Conservation (phyloP, 2,113 vertebrate genomes). For the Balaeniceps rex region DNA sequence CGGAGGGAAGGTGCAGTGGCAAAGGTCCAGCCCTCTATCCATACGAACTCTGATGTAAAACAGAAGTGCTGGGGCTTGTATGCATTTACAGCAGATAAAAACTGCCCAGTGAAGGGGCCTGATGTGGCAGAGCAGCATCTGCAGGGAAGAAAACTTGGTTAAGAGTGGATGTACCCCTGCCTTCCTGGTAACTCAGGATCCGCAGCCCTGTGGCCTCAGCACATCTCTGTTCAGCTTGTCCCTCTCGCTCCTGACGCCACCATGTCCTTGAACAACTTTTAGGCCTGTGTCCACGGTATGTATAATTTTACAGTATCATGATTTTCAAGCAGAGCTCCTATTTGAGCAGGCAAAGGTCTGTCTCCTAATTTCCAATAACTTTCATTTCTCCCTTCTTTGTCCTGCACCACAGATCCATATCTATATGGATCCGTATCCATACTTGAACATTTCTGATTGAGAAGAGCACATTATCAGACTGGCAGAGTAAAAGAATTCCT, state of each 20-base stretch:
- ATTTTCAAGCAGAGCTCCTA: neutral
- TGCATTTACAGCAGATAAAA: neutral
- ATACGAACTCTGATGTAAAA: neutral
- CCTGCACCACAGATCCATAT: neutral
- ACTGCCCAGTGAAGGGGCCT: neutral
- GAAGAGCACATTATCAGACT: neutral
- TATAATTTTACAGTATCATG: neutral
- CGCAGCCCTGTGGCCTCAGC: neutral
- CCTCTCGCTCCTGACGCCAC: neutral
- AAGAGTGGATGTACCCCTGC: neutral
- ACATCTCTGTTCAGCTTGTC: neutral
- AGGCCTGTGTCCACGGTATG: neutral
- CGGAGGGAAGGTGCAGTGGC: rapidly evolving
- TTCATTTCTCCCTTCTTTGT: neutral
- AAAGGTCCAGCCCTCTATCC: neutral
- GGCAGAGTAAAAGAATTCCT: neutral
- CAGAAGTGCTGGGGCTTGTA: neutral
- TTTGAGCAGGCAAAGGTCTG: neutral
- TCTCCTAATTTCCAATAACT: neutral
- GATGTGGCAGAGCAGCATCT: neutral
- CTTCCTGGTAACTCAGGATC: neutral
- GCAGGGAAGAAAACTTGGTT: neutral
- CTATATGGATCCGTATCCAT: too few species aligned
- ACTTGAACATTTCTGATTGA: neutral
- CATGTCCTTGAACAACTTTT: neutral